Evolutionary conservation across 2,797 vertebrate genomes (phyloP), one percentile per base, ranked within the genome.

Genomic region (Amphiprion clarkii): DNA sequence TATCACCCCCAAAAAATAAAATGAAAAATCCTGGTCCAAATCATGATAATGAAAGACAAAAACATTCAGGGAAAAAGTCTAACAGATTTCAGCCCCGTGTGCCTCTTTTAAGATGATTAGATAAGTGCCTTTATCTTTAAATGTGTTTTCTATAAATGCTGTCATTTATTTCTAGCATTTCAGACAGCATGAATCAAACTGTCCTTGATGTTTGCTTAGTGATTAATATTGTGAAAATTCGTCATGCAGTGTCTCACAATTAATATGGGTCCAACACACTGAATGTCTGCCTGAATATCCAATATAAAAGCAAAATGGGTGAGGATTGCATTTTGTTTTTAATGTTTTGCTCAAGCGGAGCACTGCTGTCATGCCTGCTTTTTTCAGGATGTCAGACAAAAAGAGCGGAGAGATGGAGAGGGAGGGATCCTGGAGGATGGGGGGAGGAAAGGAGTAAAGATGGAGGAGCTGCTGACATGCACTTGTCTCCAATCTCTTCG

Each of bases 401-500:
- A 95, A 92, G 86, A 91, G 86, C 88, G 87, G 78, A 90, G 83
- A 89, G 92, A 93, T 94, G 89, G 91, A 92, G 92, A 92, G 87
- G 88, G 90, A 93, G 90, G 92, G 90, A 93, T 94, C 91, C 91
- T 92, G 88, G 86, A 92, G 87, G 89, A 86, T 81, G 78, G 86
- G 74, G 78, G 82, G 82, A 70, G 81, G 74, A 83, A 75, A 83
- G 78, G 78, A 70, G 79, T 89, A 88, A 90, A 94, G 95, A 90
- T 89, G 88, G 93, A 92, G 92, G 93, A 93, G 94, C 93, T 94
- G 94, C 94, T 96, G 96, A 96, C 96, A 96, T 96, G 96, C 95
- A 97, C 97, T 97, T 97, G 96, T 96, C 97, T 97, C 96, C 96
- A 97, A 97, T 97, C 97, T 96, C 95, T 98, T 97, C 97, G 96